Conservation (phyloP, 2,113 vertebrate genomes). For the Ciconia boyciana region DNA sequence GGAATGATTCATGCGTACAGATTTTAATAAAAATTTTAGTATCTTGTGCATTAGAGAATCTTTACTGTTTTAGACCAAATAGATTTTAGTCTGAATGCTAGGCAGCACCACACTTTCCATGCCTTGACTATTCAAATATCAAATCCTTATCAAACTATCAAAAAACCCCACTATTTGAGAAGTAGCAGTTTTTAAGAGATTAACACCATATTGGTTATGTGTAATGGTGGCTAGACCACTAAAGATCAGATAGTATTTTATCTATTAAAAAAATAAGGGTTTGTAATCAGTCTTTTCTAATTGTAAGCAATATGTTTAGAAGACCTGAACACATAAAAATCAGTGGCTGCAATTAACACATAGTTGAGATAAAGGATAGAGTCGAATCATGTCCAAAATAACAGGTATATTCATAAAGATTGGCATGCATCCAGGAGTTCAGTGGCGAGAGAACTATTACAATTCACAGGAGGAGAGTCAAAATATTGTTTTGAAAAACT, state of each 20-base stretch:
- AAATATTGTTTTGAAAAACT: neutral
- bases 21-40: neutral
- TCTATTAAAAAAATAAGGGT: neutral
- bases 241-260: neutral
- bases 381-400: neutral
- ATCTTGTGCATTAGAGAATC: neutral
- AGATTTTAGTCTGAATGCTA: neutral
- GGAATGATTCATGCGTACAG: neutral
- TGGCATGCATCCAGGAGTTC: neutral
- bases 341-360: neutral
- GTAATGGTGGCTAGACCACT: neutral
- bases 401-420: neutral
- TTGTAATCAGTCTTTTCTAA: neutral
- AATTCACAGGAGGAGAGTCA: neutral
- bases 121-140: neutral
- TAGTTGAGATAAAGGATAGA: neutral
- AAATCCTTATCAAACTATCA: neutral
- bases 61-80: neutral
- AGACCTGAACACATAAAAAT: neutral
- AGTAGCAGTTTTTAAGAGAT: neutral
- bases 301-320: neutral
- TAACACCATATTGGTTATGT: neutral
- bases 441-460: neutral
- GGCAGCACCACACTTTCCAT: neutral
- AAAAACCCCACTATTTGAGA: neutral